Evolutionary conservation across 2,113 vertebrate genomes (phyloP).

Genomic region (Psilopsiagon aymara): DNA sequence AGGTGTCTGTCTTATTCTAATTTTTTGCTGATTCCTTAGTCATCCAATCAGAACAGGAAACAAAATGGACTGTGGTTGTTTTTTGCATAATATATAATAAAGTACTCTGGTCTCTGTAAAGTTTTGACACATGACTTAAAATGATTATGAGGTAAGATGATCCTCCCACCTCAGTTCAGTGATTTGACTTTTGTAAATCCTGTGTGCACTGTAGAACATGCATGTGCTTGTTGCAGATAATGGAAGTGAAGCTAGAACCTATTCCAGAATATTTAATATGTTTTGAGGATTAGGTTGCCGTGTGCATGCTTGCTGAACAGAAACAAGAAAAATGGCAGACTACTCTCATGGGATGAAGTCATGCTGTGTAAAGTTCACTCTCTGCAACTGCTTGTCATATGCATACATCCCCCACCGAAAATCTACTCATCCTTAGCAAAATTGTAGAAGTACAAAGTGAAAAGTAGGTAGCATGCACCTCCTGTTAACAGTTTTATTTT

Average conservation of each 20-base stretch:
- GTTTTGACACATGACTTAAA: background rate
- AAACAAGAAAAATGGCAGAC: constrained; percentile 12
- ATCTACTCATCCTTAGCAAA: background rate
- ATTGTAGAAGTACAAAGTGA: background rate
- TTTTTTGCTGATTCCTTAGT: too few relatives aligned
- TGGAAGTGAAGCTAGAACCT: background rate
- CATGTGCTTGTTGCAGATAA: background rate
- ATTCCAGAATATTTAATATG: background rate
- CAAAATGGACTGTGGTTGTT: background rate
- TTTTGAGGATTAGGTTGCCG: background rate
- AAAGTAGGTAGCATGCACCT: accelerated
- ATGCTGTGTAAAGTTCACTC: constrained; percentile 7
- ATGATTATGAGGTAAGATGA: background rate
- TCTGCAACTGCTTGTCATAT: background rate
- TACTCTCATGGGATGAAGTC: background rate
- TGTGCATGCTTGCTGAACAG: background rate
- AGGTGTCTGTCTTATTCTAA: background rate
- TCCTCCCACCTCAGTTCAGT: accelerated
- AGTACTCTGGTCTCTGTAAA: background rate
- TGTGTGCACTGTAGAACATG: accelerated
- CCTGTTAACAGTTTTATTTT: background rate
- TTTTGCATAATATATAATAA: background rate
- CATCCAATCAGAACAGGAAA: background rate
- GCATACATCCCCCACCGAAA: background rate
- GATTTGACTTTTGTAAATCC: background rate